Evolutionary conservation across 1,140 invertebrate species (phyloP).

Genomic region (Hermatobates lingyangjiaoensis): DNA sequence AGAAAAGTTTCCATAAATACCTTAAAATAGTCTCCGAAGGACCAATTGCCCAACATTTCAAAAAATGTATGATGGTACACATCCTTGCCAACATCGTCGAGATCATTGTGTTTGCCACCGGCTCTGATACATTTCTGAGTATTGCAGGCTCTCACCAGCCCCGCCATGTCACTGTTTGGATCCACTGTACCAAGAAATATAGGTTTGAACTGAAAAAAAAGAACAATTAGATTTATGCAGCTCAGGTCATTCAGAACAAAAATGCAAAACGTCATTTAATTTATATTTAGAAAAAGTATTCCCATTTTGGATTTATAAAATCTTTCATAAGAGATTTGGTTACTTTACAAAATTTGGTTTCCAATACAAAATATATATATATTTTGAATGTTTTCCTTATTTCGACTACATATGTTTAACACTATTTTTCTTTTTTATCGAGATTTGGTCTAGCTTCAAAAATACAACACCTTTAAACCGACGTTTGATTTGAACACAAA

Average conservation of each 20-base stretch:
- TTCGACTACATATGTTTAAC: no score
- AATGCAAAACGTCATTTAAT: slow-evolving; percentile 1
- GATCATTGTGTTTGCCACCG: slow-evolving; percentile 97
- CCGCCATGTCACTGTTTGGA: slow-evolving; percentile 90
- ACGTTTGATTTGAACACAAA: no score
- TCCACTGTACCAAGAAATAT: slow-evolving; percentile 91
- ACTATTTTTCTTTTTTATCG: no score
- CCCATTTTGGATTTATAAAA: neutral
- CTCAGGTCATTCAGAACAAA: neutral
- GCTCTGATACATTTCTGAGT: slow-evolving; percentile 98
- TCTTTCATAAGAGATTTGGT: no score
- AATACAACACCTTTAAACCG: no score
- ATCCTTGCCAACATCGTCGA: slow-evolving; percentile 99
- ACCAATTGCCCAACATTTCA: slow-evolving; percentile 99
- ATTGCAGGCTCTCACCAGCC: slow-evolving; percentile 65
- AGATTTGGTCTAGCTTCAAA: no score
- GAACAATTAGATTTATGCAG: slow-evolving; percentile 1
- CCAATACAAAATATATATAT: no score
- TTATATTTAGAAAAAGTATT: neutral
- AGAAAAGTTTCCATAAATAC: no score
- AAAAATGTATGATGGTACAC: slow-evolving; percentile 99
- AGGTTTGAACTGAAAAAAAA: slow-evolving; percentile 67
- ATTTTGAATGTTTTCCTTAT: no score
- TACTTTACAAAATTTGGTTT: no score
- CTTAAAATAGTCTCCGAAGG: slow-evolving; percentile 99